These are phyloP conservation scores for Salmo trutta DNA, from an alignment of 2,797 vertebrate genomes.

Conservation along the genomic window DNA sequence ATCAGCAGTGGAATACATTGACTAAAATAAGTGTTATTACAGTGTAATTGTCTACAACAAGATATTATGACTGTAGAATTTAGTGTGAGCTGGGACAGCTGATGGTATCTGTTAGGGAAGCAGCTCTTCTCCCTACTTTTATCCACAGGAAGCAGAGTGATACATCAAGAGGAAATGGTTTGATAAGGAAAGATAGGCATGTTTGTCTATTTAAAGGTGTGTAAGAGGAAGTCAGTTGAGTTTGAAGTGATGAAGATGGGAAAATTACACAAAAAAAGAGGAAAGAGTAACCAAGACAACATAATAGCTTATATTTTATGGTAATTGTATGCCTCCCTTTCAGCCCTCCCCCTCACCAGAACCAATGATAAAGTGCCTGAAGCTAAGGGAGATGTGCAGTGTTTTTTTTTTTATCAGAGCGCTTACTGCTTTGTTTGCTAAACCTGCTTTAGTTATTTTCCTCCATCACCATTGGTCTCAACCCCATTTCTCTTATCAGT, in stretches of 20 bases:
- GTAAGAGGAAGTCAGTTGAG: conserved; percentile 61
- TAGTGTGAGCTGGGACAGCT: background rate
- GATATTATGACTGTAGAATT: background rate
- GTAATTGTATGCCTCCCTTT: conserved; percentile 1
- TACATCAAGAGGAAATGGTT: conserved; percentile 68
- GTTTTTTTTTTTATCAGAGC: conserved; percentile 36
- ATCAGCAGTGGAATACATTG: background rate
- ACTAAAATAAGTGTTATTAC: background rate
- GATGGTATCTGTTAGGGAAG: conserved; percentile 4
- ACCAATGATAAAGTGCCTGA: conserved; percentile 14
- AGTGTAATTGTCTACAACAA: background rate
- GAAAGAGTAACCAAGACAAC: conserved; percentile 21
- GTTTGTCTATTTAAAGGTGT: conserved; percentile 62
- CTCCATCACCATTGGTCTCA: conserved; percentile 58
- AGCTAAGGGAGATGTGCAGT: background rate
- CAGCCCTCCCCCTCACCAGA: conserved; percentile 1
- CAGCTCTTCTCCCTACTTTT: conserved; percentile 53
- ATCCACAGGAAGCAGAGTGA: conserved; percentile 64
- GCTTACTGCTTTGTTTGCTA: conserved; percentile 42
- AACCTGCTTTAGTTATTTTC: conserved; percentile 42
- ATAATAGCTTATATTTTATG: background rate
- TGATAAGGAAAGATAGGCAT: conserved; percentile 52
- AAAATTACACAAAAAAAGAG: conserved; percentile 5
- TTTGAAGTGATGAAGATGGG: conserved; percentile 8
- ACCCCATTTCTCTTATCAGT: conserved; percentile 74